A percentile compares a stretch with the other conserved stretches of the same genome.
phyloP scores from a whole-genome alignment of 2,888 invertebrate species.

The Eupsilia transversa region DNA sequence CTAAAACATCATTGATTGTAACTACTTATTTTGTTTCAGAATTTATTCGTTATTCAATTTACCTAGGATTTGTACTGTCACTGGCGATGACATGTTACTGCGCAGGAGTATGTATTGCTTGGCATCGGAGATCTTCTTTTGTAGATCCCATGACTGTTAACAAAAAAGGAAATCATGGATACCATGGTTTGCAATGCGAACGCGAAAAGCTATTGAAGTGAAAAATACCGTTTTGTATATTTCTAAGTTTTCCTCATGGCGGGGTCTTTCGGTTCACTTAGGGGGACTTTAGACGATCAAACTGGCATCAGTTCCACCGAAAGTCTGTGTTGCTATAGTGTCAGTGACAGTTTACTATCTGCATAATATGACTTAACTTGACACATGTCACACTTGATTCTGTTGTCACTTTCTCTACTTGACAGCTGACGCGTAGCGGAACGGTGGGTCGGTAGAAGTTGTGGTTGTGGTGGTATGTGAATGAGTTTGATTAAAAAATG shows the following conservation, averaged over 20 bases:
- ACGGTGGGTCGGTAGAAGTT: slow-evolving; percentile 13
- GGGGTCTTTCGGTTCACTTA: background rate
- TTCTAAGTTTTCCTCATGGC: background rate
- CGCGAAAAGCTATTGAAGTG: slow-evolving; percentile 44
- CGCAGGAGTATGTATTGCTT: slow-evolving; percentile 90
- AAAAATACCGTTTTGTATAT: background rate
- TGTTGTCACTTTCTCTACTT: background rate
- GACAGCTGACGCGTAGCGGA: slow-evolving; percentile 43
- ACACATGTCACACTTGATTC: background rate
- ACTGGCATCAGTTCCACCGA: background rate
- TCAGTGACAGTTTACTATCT: background rate
- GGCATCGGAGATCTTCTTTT: slow-evolving; percentile 79
- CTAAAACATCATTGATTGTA: too few relatives aligned
- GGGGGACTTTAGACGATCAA: background rate
- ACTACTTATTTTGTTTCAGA: slow-evolving; percentile 78
- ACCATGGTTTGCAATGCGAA: slow-evolving; percentile 34
- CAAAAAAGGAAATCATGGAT: slow-evolving; percentile 45
- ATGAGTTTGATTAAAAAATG: slow-evolving; percentile 59
- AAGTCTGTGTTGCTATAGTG: background rate
- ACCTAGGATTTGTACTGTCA: slow-evolving; percentile 90
- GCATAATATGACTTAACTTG: background rate
- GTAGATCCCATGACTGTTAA: slow-evolving; percentile 73
- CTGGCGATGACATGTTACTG: slow-evolving; percentile 90
- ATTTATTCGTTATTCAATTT: slow-evolving; percentile 90
- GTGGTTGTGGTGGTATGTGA: slow-evolving; percentile 4